Base-by-base conservation (phyloP, 2,113 vertebrate genomes). In the Ptilorrhoa leucosticta region DNA sequence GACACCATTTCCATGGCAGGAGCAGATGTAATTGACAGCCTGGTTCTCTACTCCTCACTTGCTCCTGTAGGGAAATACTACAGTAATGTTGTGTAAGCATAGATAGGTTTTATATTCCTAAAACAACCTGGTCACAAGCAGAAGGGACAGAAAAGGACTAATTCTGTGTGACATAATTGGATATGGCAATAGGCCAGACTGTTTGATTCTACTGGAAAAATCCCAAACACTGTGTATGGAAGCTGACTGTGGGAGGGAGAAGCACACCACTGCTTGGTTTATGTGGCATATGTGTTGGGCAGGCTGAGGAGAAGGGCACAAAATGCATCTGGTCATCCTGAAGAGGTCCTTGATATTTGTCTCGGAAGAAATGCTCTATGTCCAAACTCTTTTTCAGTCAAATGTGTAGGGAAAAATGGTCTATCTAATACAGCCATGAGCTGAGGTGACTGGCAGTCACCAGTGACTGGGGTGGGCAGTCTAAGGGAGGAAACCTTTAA, bases 141-240 rank as follows among this genome's bases (percentile, higher is more conserved):
- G 81, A 93, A 93, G 65, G 84, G 63, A 87, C 70, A 91, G 84
- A 91, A 95, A 94, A 58, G 73, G 83, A 42, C 66, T 91, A 54
- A 70, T 89, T 86, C 69, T 84, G 5, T 54, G 58, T 87, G 45
- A 87, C 37, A 60, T 89, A 89, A 91, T 40, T 92, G 44, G 61
- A 71, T 72, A 30, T 79, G 87, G 89, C 73, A 89, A 7, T 33
- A 69, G 44, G 65, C 70, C 66, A 87, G 76, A 42, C 13, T 87
- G 37, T 57, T 94, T 76, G 65, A 69, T 82, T 94, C 20, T 69
- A 7, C 70, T 96, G 84, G 57, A 85, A 91, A 47, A 87, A 60
- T 57, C 70, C 53, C 63, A 94, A 27, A 61, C 53, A 31, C 44
- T 48, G 4, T 28, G 23, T 35, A 15, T 72, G 57, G 68, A 76